These are phyloP conservation scores for Mimas tiliae DNA, from an alignment of 2,888 invertebrate genomes.

Conservation along the genomic window DNA sequence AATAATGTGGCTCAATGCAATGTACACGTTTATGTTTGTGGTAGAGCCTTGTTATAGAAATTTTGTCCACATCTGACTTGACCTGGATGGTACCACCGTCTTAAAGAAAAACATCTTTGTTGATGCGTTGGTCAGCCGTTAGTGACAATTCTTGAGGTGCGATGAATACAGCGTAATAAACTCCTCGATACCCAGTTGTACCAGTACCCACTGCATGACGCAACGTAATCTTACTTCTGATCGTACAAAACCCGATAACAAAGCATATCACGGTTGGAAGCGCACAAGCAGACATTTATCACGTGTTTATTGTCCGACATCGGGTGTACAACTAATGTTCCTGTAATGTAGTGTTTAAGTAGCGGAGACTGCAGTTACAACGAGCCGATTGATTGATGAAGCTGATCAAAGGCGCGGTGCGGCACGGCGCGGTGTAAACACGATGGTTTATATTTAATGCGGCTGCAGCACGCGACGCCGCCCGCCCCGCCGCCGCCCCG, in stretches of 20 bases:
- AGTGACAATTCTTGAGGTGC: too few species aligned
- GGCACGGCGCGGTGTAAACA: slow-evolving; percentile 25
- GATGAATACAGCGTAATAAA: too few species aligned
- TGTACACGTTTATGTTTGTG: too few species aligned
- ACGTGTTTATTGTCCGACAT: slow-evolving; percentile 10
- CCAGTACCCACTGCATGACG: too few species aligned
- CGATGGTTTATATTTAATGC: slow-evolving; percentile 24
- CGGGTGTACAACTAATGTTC: slow-evolving; percentile 6
- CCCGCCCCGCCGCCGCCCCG: slow-evolving; percentile 21
- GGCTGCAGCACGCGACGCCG: slow-evolving; percentile 23
- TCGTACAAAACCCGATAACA: background rate
- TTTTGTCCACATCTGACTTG: too few species aligned
- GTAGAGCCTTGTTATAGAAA: too few species aligned
- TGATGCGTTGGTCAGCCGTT: too few species aligned
- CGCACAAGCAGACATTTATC: background rate
- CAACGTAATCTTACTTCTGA: too few species aligned
- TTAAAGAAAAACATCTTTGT: too few species aligned
- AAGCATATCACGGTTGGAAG: background rate
- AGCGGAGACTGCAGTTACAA: slow-evolving; percentile 4
- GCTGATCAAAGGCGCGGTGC: slow-evolving; percentile 26
- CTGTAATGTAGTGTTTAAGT: slow-evolving; percentile 12
- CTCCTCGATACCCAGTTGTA: too few species aligned
- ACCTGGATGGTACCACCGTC: too few species aligned
- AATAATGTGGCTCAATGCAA: background rate
- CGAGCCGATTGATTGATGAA: slow-evolving; percentile 25